Conservation (phyloP, 2,113 vertebrate species). For the Dasyornis broadbenti region DNA sequence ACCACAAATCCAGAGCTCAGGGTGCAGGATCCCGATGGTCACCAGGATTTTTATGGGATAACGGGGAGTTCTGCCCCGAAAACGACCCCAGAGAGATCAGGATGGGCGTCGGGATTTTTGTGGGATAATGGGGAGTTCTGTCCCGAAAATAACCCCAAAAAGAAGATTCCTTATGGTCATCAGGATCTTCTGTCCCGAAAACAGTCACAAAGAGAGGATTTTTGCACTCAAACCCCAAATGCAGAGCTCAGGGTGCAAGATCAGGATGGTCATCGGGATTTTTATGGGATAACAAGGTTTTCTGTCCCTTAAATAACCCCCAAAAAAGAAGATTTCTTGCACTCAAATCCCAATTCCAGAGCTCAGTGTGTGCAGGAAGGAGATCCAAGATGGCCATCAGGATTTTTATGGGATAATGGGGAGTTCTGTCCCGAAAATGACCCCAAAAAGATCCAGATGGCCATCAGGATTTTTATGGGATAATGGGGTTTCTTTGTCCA, state of each 20-base stretch:
- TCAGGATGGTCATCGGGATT: not conserved
- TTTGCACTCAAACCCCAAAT: not conserved
- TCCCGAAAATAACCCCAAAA: not conserved
- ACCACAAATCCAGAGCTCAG: rapidly evolving
- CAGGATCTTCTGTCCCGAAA: constrained; percentile 62
- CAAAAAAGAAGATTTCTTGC: not conserved
- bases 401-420: not conserved
- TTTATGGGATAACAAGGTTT: too few species aligned
- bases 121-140: not conserved
- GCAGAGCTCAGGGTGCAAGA: not conserved
- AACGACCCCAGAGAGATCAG: not conserved
- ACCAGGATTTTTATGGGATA: not conserved
- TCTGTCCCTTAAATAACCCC: not conserved
- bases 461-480: not conserved
- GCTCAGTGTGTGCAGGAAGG: not conserved
- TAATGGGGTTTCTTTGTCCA: rapidly evolving
- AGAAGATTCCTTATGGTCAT: constrained; percentile 75
- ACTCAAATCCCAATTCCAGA: not conserved
- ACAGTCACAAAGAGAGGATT: not conserved
- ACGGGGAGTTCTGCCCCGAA: too few species aligned
- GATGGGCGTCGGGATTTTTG: constrained; percentile 89
- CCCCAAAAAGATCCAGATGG: not conserved
- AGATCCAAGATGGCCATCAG: not conserved
- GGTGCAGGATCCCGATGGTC: too few species aligned
- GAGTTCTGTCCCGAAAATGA: too few species aligned